Conservation (phyloP, 2,113 vertebrate genomes). For the Thomomys bottae region DNA sequence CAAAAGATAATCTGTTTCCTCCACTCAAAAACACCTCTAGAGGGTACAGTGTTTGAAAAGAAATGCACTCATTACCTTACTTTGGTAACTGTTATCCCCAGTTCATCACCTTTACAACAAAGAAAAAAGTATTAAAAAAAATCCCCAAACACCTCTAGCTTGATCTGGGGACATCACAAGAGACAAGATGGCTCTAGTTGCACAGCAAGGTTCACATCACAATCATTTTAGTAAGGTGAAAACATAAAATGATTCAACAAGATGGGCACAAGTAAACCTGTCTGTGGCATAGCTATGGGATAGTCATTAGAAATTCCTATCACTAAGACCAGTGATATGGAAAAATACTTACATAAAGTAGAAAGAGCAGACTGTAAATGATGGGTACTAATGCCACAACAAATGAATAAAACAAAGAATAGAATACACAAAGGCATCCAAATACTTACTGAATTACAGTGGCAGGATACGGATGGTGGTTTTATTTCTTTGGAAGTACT, state of each 20-base stretch:
- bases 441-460: neutral
- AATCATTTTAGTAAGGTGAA: slow-evolving; percentile 8
- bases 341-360: slow-evolving; percentile 30
- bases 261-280: neutral
- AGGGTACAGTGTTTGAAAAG: no score
- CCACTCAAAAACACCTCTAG: neutral
- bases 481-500: no score
- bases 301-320: neutral
- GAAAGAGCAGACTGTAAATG: slow-evolving; percentile 38
- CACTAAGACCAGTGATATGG: neutral
- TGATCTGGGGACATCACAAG: neutral
- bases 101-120: no score
- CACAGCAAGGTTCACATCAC: neutral
- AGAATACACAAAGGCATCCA: neutral
- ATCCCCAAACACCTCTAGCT: no score
- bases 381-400: neutral
- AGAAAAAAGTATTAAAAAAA: no score
- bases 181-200: neutral
- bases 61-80: no score
- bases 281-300: neutral
- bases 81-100: no score
- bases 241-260: neutral
- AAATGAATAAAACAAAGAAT: neutral
- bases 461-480: neutral
- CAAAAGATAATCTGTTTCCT: neutral